A percentile compares a stretch with the other conserved stretches of the same genome.
These are phyloP conservation scores for Sebastes trivittatus DNA, from an alignment of 2,797 vertebrate species.

Conservation along the genomic window DNA sequence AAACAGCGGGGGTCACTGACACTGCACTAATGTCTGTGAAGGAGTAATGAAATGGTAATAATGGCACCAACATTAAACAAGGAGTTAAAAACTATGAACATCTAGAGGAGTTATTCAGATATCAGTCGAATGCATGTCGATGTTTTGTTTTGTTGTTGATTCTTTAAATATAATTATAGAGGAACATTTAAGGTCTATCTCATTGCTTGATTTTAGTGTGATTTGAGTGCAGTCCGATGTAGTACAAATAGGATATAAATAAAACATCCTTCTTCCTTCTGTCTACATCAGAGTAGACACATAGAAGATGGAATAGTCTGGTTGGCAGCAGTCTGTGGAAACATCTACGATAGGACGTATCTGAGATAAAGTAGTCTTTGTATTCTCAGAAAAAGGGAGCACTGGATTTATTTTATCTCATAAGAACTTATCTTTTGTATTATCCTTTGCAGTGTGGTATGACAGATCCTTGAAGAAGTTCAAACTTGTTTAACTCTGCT, in stretches of 20 bases:
- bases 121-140: not conserved
- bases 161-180: not conserved
- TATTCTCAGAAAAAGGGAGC: not conserved
- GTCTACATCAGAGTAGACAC: not conserved
- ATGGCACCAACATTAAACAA: slow-evolving; percentile 27
- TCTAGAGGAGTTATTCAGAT: not conserved
- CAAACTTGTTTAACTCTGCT: not conserved
- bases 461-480: not conserved
- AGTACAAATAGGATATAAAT: not conserved
- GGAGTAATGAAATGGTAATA: slow-evolving; percentile 37
- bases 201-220: not conserved
- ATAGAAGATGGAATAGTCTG: not conserved
- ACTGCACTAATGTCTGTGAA: slow-evolving; percentile 30
- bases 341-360: not conserved
- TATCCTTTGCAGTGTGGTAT: not conserved
- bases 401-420: not conserved
- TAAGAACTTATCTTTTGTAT: not conserved
- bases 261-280: not conserved
- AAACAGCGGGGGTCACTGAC: slow-evolving; percentile 44
- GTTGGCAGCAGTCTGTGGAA: slow-evolving; percentile 13
- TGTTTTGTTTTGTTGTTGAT: not conserved
- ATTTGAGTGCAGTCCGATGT: not conserved
- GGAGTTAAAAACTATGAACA: not conserved
- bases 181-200: not conserved
- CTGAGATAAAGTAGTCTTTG: not conserved